Percentiles rank a stretch among this genome's conserved stretches.
phyloP scores from a whole-genome alignment of 2,113 vertebrate species.

The Prionailurus viverrinus region DNA sequence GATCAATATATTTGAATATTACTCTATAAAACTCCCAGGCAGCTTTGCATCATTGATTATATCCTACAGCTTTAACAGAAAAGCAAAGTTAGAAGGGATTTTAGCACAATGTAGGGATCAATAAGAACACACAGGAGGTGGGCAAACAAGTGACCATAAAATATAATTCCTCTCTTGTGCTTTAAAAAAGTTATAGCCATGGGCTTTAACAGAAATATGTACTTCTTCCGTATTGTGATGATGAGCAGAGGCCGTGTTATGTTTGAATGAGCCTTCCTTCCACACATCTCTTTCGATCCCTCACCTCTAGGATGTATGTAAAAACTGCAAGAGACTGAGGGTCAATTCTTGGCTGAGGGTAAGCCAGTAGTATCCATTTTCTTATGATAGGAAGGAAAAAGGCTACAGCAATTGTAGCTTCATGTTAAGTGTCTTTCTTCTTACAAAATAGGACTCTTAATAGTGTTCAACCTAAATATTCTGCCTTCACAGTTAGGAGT shows the following conservation, averaged over 20 bases:
- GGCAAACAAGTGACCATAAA: constrained; percentile 30
- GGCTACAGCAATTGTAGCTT: background rate
- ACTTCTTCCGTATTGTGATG: background rate
- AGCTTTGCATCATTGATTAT: constrained; percentile 27
- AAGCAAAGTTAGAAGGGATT: constrained; percentile 32
- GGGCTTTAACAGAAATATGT: background rate
- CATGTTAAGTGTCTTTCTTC: background rate
- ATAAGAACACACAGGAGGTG: background rate
- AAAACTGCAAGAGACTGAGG: background rate
- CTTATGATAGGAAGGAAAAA: background rate
- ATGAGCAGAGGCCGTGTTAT: background rate
- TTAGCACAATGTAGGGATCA: constrained; percentile 18
- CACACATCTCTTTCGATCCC: background rate
- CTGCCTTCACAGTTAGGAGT: background rate
- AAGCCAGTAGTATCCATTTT: background rate
- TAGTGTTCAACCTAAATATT: background rate
- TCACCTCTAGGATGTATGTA: constrained; percentile 16
- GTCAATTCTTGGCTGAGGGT: background rate
- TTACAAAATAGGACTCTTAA: background rate
- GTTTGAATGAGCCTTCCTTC: background rate
- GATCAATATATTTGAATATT: constrained; percentile 30
- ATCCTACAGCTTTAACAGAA: constrained; percentile 23
- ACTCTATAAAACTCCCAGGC: constrained; percentile 46
- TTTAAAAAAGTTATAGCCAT: constrained; percentile 36
- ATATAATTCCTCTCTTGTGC: constrained; percentile 61